Percentiles rank a stretch among this genome's conserved stretches.
These are phyloP conservation scores for Marronus borbonicus DNA, from an alignment of 2,888 invertebrate species.

Conservation along the genomic window DNA sequence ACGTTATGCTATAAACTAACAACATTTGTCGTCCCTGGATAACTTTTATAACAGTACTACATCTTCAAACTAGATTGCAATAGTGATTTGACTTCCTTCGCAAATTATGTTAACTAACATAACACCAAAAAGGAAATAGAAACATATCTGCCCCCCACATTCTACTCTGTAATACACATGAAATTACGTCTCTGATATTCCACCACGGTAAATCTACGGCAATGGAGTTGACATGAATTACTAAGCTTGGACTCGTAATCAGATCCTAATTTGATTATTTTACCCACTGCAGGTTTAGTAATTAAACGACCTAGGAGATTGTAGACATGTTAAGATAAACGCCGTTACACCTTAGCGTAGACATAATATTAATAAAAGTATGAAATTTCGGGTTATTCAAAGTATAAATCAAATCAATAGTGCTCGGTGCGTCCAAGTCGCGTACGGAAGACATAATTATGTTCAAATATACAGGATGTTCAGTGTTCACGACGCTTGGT, in stretches of 20 bases:
- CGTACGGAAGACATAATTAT: no score
- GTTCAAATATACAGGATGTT: no score
- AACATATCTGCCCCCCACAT: background rate
- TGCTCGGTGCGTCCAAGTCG: no score
- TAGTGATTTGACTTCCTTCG: no score
- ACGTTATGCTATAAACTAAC: no score
- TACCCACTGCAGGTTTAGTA: slow-evolving; percentile 60
- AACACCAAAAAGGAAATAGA: no score
- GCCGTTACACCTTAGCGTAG: slow-evolving; percentile 24
- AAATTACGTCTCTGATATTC: background rate
- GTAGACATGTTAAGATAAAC: slow-evolving; percentile 36
- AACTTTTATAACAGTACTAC: no score
- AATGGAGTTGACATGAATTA: slow-evolving; percentile 23
- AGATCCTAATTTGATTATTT: slow-evolving; percentile 63
- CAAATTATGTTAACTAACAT: no score
- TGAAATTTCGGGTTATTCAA: background rate
- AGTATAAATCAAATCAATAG: no score
- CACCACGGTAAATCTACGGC: slow-evolving; percentile 16
- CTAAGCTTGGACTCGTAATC: slow-evolving; percentile 56
- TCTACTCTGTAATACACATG: background rate
- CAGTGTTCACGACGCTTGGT: no score
- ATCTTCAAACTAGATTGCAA: no score
- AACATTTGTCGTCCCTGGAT: no score
- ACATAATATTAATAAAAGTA: slow-evolving; percentile 25
- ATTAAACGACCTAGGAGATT: slow-evolving; percentile 58